phyloP scores from a whole-genome alignment of 2,113 vertebrate genomes.

The Antigone vipio region DNA sequence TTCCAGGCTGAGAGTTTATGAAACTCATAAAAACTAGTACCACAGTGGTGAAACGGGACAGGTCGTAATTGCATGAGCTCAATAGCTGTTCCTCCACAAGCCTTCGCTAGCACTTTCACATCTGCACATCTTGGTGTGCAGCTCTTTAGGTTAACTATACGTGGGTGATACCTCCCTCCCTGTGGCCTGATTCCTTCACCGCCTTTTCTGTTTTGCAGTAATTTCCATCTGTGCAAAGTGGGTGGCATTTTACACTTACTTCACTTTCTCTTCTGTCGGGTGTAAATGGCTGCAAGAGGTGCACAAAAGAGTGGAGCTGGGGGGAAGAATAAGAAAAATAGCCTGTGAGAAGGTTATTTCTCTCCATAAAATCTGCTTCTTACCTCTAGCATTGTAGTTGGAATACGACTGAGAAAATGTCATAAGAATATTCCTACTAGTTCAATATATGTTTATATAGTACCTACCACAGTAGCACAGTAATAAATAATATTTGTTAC shows the following conservation, averaged over 20 bases:
- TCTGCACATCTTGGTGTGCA: background rate
- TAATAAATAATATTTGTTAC: background rate
- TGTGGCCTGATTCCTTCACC: background rate
- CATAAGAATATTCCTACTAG: background rate
- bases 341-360: background rate
- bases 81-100: background rate
- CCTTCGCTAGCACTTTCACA: background rate
- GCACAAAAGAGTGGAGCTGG: background rate
- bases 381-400: background rate
- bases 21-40: background rate
- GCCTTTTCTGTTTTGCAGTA: background rate
- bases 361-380: background rate
- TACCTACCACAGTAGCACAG: background rate
- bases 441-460: background rate
- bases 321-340: background rate
- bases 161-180: background rate
- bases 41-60: background rate
- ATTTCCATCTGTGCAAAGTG: background rate
- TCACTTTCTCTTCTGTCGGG: background rate
- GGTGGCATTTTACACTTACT: conserved; percentile 14
- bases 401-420: background rate
- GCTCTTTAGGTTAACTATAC: background rate
- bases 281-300: background rate
- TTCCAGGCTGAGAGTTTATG: background rate
- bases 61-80: background rate